These are phyloP conservation scores for Yponomeuta evonymella DNA, from an alignment of 2,888 invertebrate species.

Conservation along the genomic window DNA sequence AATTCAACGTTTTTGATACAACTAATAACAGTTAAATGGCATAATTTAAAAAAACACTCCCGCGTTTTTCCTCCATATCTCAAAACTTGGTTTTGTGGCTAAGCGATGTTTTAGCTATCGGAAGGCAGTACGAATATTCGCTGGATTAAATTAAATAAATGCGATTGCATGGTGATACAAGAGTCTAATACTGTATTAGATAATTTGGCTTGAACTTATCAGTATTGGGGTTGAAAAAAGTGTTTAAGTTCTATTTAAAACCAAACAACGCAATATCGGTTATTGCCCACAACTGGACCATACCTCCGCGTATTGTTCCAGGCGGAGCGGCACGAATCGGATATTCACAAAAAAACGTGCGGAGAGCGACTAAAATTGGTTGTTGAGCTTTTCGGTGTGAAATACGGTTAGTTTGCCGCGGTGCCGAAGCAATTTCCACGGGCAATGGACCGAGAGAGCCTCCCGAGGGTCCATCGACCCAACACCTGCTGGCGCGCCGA, in stretches of 20 bases:
- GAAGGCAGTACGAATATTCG: no score
- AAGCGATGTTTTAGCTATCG: no score
- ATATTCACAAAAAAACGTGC: conserved; percentile 8
- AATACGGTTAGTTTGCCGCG: conserved; percentile 43
- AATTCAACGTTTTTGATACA: no score
- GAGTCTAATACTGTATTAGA: no score
- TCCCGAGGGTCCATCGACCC: conserved; percentile 22
- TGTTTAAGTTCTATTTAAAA: background rate
- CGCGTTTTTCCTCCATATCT: no score
- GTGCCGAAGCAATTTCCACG: conserved; percentile 40
- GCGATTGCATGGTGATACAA: no score
- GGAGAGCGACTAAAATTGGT: conserved; percentile 20
- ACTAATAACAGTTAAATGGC: no score
- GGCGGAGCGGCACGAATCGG: background rate
- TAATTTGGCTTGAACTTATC: no score
- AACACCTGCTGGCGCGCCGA: conserved; percentile 13
- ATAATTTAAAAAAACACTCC: no score
- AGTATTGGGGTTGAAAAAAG: no score
- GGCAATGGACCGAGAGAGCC: conserved; percentile 42
- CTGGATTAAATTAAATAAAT: no score
- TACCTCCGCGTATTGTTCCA: background rate
- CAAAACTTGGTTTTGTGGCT: no score
- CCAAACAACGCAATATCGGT: background rate
- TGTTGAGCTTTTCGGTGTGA: conserved; percentile 35
- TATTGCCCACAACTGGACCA: background rate